Percentiles rank a stretch among this genome's conserved stretches.
These are phyloP conservation scores for Phasia obesa DNA, from an alignment of 2,888 invertebrate species.

Conservation along the genomic window DNA sequence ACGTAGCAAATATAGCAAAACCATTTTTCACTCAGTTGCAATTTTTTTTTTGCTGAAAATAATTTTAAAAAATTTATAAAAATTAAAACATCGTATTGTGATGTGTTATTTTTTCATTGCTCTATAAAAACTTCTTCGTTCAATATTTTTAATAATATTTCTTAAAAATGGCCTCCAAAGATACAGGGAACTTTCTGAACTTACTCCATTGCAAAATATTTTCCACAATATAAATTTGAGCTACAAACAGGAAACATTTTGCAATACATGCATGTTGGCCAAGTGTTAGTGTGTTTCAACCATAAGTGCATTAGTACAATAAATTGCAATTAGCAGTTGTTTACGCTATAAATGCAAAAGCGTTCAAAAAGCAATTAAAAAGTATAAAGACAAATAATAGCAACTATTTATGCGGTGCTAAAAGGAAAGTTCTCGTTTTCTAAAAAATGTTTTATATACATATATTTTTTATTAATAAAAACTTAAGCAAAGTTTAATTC, in stretches of 20 bases:
- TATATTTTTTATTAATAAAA: neutral
- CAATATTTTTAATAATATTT: too few relatives aligned
- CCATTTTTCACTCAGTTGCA: too few relatives aligned
- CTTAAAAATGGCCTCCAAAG: too few relatives aligned
- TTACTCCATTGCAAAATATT: neutral
- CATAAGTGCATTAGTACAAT: slow-evolving; percentile 68
- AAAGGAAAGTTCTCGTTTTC: neutral
- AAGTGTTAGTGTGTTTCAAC: slow-evolving; percentile 49
- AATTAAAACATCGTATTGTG: too few relatives aligned
- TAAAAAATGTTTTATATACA: too few relatives aligned
- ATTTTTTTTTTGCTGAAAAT: too few relatives aligned
- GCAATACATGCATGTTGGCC: neutral
- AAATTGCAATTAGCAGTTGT: slow-evolving; percentile 67
- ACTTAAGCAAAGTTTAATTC: neutral
- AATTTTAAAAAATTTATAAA: too few relatives aligned
- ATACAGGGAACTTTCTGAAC: neutral
- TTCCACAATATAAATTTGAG: slow-evolving; percentile 16
- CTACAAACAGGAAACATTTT: slow-evolving; percentile 9
- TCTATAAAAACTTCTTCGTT: too few relatives aligned
- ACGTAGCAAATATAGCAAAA: too few relatives aligned
- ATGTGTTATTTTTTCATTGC: too few relatives aligned
- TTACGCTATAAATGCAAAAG: slow-evolving; percentile 59
- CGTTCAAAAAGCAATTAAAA: slow-evolving; percentile 59
- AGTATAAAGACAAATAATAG: slow-evolving; percentile 16
- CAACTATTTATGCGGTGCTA: neutral